Percentiles rank a stretch among this genome's conserved stretches.
These are phyloP conservation scores for Chloropsis hardwickii DNA, from an alignment of 2,113 vertebrate species.

Conservation along the genomic window DNA sequence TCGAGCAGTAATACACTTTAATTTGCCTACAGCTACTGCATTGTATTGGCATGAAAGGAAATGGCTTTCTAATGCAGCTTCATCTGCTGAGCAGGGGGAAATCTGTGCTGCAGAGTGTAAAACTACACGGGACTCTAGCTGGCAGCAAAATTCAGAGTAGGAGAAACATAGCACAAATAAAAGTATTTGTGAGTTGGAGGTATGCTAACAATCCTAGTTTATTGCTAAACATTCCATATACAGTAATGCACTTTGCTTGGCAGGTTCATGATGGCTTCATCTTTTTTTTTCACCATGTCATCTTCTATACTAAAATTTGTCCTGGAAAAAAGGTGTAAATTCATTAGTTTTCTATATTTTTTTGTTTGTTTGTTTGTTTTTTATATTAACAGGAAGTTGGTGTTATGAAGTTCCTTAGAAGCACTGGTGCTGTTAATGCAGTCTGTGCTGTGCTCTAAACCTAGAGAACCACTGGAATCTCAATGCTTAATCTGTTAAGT, in stretches of 20 bases:
- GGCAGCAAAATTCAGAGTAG: conserved; percentile 58
- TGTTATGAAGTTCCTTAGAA: not conserved
- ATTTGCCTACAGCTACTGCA: conserved; percentile 65
- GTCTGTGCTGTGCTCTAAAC: not conserved
- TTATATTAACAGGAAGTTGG: not conserved
- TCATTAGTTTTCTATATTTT: not conserved
- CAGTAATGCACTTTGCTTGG: not conserved
- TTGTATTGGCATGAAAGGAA: conserved; percentile 57
- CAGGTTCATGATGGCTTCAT: not conserved
- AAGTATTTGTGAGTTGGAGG: conserved; percentile 49
- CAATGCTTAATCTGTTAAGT: not conserved
- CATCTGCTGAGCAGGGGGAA: conserved; percentile 67
- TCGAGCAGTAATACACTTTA: conserved; percentile 45
- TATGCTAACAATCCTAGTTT: conserved; percentile 65
- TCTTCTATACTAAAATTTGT: not conserved
- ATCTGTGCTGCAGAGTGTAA: conserved; percentile 65
- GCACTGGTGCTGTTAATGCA: not conserved
- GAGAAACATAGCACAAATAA: conserved; percentile 60
- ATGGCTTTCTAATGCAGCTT: conserved; percentile 70
- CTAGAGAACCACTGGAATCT: not conserved
- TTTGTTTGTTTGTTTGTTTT: not conserved
- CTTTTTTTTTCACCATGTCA: not conserved
- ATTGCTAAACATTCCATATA: not conserved
- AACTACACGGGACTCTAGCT: conserved; percentile 49
- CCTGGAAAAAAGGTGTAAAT: not conserved